Conservation (phyloP, 1,140 invertebrate genomes). For the Brachionus plicatilis region DNA sequence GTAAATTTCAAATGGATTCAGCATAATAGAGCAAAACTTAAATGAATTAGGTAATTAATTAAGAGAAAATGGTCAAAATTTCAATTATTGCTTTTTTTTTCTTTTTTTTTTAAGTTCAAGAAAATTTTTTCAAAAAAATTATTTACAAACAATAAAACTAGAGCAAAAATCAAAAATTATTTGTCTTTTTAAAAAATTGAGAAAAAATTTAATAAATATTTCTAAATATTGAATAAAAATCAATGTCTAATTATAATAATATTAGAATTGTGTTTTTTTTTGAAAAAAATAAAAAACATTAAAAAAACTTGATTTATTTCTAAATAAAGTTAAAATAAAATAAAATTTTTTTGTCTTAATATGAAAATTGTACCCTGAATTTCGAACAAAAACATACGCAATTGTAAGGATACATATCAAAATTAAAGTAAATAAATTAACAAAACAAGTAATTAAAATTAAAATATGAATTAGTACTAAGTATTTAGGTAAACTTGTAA, state of each 20-base stretch:
- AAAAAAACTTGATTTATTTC: neutral
- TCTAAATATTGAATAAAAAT: too few relatives aligned
- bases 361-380: neutral
- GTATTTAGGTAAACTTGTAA: constrained; percentile 16
- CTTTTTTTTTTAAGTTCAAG: too few relatives aligned
- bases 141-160: neutral
- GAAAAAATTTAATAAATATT: too few relatives aligned
- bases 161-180: too few relatives aligned
- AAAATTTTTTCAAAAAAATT: neutral
- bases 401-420: neutral
- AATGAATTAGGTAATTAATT: too few relatives aligned
- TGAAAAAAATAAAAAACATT: neutral
- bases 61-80: too few relatives aligned
- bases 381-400: neutral
- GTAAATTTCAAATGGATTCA: too few relatives aligned
- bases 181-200: too few relatives aligned
- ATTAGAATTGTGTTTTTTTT: too few relatives aligned
- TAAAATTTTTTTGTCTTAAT: neutral
- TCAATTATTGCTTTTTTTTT: too few relatives aligned
- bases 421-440: neutral
- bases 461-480: neutral
- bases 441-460: neutral
- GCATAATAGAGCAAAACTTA: too few relatives aligned
- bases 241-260: too few relatives aligned
- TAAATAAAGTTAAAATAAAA: neutral